Evolutionary conservation across 2,113 vertebrate species (phyloP), one percentile per base, ranked within the genome.

Genomic region (Hyperopisus bebe): DNA sequence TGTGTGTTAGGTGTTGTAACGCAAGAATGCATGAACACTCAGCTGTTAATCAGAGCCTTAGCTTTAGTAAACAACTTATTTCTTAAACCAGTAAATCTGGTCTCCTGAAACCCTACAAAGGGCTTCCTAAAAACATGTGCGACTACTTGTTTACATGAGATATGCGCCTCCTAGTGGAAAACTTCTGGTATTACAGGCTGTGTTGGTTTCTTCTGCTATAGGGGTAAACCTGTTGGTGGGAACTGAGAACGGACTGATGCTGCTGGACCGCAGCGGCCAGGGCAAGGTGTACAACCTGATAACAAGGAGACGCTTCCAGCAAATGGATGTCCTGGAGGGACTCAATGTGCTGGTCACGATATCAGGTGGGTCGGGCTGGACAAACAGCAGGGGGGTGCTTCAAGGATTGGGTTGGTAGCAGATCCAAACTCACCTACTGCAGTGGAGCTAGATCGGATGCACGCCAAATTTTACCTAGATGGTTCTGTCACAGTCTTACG

Each of bases 331-430:
- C 10, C 95, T 99, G 0, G 98, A 99, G 92, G 98, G 98, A 19
- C 97, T 99, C n/a, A 99, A 99, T 0, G 98, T 99, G 90, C 96
- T 99, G 0, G 98, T 99, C 93, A 99, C 98, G 58, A 99, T 99
- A 96, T 99, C 98, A 93, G 98, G 98, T 99, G 85, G 19, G 88
- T 90, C 31, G 27, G 17, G 35, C 24, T 8, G 19, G n/a, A 27
- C 47, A 17, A 39, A 35, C 3, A 5, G 70, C 70, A 13, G 1
- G 4, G n/a, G 66, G 66, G 7, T 74, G 66, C 66, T 77, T 77
- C 31, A 31, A 11, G 4, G 31, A 4, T 17, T 17, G 15, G 31
- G 13, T 17, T 77, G 70, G 31, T 77, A 27, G 46, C 47, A 50
- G n/a, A 35, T 5, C 8, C 19, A 7, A 11, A 1, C 31, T 87